These are phyloP conservation scores for Dasyurus viverrinus DNA, from an alignment of 2,113 vertebrate genomes.

Conservation along the genomic window DNA sequence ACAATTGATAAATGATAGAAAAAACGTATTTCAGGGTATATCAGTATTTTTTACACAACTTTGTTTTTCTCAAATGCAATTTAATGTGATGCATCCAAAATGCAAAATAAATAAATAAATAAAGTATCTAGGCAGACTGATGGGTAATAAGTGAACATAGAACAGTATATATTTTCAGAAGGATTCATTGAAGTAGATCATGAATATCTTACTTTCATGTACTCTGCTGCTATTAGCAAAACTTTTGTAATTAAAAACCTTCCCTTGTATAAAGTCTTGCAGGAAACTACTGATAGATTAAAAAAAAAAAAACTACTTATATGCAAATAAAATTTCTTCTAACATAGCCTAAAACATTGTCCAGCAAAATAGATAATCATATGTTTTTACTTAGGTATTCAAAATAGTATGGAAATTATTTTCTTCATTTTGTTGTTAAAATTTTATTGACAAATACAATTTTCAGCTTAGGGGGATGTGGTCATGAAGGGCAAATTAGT, in stretches of 20 bases:
- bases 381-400: too few species aligned
- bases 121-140: constrained; percentile 35
- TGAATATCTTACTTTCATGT: constrained; percentile 30
- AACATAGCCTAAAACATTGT: too few species aligned
- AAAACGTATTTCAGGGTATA: background rate
- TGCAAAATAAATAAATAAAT: constrained; percentile 52
- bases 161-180: constrained; percentile 35
- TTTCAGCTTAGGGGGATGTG: too few species aligned
- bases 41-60: constrained; percentile 44
- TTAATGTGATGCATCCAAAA: constrained; percentile 62
- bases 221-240: constrained; percentile 34
- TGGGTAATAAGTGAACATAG: constrained; percentile 47
- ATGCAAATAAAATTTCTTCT: background rate
- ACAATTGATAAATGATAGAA: constrained; percentile 32
- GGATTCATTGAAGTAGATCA: constrained; percentile 52
- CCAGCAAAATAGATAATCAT: too few species aligned
- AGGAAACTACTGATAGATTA: background rate
- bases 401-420: too few species aligned
- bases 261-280: background rate
- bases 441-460: too few species aligned
- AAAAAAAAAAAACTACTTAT: constrained; percentile 5
- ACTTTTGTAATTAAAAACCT: background rate
- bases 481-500: too few species aligned
- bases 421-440: too few species aligned
- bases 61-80: constrained; percentile 53